phyloP scores from a whole-genome alignment of 2,797 vertebrate species.

The Cheirogaleus major region DNA sequence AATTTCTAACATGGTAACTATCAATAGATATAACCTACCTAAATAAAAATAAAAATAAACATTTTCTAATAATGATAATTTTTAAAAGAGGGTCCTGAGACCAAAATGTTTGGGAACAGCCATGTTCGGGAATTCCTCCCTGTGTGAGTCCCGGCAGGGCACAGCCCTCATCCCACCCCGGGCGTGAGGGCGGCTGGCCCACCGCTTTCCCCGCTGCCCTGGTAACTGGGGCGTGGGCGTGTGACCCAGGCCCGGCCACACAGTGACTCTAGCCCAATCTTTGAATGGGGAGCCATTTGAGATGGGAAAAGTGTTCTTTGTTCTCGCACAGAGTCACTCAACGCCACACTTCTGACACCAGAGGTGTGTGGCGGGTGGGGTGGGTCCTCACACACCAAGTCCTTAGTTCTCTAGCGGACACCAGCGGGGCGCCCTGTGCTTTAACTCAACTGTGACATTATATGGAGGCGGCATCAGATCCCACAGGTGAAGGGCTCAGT shows the following conservation, averaged over 20 bases:
- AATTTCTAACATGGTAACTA: constrained; percentile 1
- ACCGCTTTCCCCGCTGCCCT: no score
- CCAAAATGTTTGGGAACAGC: neutral
- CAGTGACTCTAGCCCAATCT: neutral
- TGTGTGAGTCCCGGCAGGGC: rapidly evolving
- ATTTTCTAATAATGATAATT: neutral
- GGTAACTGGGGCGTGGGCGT: neutral
- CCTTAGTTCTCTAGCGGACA: neutral
- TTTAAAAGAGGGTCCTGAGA: neutral
- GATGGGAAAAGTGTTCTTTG: neutral
- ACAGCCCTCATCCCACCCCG: rapidly evolving
- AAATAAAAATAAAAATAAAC: no score
- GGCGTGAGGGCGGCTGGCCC: neutral
- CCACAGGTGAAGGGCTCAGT: neutral
- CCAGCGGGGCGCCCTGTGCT: no score
- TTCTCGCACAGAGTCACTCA: neutral
- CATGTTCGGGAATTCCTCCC: neutral
- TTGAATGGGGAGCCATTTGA: neutral
- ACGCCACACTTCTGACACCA: neutral
- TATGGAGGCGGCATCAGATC: neutral
- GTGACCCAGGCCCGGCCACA: no score
- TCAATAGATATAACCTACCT: neutral
- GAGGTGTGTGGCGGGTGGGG: no score
- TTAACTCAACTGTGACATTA: neutral
- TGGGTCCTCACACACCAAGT: neutral